Conservation (phyloP, 2,888 invertebrate species). For the Conchocele bisecta region DNA sequence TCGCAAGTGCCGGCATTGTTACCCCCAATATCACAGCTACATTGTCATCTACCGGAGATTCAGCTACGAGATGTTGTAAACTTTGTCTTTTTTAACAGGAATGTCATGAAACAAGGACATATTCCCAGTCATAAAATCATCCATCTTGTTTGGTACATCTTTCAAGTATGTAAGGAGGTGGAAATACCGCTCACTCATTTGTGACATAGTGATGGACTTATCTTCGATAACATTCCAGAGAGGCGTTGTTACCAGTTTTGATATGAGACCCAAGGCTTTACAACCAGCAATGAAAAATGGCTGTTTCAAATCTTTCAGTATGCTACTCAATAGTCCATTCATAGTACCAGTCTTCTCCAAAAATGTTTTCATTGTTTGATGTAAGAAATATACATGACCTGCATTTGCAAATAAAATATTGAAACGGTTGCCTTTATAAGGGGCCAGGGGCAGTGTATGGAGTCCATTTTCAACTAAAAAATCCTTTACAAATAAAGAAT, state of each 20-base stretch:
- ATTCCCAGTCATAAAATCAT: constrained; percentile 12
- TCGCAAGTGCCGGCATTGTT: too few species aligned
- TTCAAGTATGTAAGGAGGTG: not conserved
- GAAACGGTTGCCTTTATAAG: constrained; percentile 41
- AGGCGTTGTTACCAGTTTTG: not conserved
- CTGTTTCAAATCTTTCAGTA: not conserved
- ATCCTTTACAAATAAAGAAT: constrained; percentile 23
- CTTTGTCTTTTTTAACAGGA: constrained; percentile 10
- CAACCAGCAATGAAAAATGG: constrained; percentile 10
- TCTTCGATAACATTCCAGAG: not conserved
- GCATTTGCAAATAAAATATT: constrained; percentile 49
- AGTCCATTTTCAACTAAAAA: constrained; percentile 29
- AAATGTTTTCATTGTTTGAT: constrained; percentile 28
- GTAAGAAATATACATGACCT: constrained; percentile 35
- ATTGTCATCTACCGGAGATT: too few species aligned
- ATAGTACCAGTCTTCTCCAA: constrained; percentile 1
- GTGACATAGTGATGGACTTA: not conserved
- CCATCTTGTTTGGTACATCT: not conserved
- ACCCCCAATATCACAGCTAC: too few species aligned
- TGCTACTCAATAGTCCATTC: constrained; percentile 1
- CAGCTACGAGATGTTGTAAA: too few species aligned
- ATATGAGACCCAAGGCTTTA: constrained; percentile 1
- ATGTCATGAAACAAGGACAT: not conserved
- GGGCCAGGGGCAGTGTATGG: constrained; percentile 23
- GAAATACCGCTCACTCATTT: not conserved